These are phyloP conservation scores for Camponotus vicinus DNA, from an alignment of 1,140 invertebrate species.

Conservation along the genomic window DNA sequence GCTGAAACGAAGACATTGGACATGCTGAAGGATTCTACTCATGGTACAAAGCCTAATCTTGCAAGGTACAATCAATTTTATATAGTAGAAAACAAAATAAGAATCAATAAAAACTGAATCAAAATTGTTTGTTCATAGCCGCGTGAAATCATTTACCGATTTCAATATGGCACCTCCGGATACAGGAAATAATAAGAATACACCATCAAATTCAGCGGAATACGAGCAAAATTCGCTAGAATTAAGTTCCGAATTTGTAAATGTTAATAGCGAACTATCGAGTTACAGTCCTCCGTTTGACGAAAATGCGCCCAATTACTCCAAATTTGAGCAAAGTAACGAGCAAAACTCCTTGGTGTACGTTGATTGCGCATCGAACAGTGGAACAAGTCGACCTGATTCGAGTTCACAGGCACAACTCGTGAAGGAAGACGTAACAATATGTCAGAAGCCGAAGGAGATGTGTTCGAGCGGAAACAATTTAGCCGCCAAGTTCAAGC, in stretches of 20 bases:
- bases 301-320: slow-evolving; percentile 46
- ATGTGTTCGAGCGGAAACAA: slow-evolving; percentile 61
- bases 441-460: slow-evolving; percentile 72
- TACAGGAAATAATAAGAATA: slow-evolving; percentile 34
- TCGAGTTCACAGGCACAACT: slow-evolving; percentile 15
- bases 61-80: slow-evolving; percentile 12
- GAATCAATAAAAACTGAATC: slow-evolving; percentile 28
- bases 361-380: not conserved
- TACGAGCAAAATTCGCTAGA: slow-evolving; percentile 55
- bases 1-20: slow-evolving; percentile 82
- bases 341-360: slow-evolving; percentile 42
- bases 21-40: slow-evolving; percentile 80
- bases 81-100: not conserved
- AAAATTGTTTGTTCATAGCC: not conserved
- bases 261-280: slow-evolving; percentile 15
- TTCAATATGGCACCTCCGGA: slow-evolving; percentile 25
- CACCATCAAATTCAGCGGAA: not conserved
- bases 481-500: slow-evolving; percentile 65
- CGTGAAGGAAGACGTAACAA: slow-evolving; percentile 43
- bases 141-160: slow-evolving; percentile 35
- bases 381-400: not conserved
- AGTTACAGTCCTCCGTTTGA: slow-evolving; percentile 49
- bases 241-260: slow-evolving; percentile 59
- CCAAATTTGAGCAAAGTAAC: slow-evolving; percentile 52
- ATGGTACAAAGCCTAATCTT: slow-evolving; percentile 54